Conservation (phyloP, 2,797 vertebrate genomes). For the Amazona finschi region DNA sequence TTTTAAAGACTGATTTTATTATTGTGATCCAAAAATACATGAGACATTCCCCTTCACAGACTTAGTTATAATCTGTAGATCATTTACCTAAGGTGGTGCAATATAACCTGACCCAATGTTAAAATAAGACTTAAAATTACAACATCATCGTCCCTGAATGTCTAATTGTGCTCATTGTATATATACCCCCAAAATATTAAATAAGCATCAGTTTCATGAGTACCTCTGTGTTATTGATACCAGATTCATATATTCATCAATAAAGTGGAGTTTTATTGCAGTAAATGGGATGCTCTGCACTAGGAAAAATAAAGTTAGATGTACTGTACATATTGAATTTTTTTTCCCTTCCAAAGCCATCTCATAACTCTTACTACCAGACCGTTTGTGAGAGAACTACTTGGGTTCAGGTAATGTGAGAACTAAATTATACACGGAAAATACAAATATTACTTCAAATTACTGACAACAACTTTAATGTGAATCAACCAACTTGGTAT, state of each 20-base stretch:
- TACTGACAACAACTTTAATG: not conserved
- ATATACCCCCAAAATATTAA: not conserved
- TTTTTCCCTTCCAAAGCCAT: not conserved
- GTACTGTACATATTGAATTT: not conserved
- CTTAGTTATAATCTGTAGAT: not conserved
- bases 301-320: not conserved
- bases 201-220: not conserved
- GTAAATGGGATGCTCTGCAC: not conserved
- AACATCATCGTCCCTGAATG: not conserved
- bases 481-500: not conserved
- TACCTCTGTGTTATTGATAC: not conserved
- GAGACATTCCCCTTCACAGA: not conserved
- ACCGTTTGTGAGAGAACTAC: not conserved
- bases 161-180: not conserved
- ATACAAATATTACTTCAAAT: not conserved
- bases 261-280: not conserved
- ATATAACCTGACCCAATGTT: not conserved
- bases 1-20: conserved; percentile 10
- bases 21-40: not conserved
- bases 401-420: not conserved
- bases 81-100: not conserved
- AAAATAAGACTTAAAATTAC: not conserved
- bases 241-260: not conserved
- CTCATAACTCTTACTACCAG: not conserved
- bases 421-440: not conserved